phyloP scores from a whole-genome alignment of 2,888 invertebrate species.

The Drosophila paracracens region DNA sequence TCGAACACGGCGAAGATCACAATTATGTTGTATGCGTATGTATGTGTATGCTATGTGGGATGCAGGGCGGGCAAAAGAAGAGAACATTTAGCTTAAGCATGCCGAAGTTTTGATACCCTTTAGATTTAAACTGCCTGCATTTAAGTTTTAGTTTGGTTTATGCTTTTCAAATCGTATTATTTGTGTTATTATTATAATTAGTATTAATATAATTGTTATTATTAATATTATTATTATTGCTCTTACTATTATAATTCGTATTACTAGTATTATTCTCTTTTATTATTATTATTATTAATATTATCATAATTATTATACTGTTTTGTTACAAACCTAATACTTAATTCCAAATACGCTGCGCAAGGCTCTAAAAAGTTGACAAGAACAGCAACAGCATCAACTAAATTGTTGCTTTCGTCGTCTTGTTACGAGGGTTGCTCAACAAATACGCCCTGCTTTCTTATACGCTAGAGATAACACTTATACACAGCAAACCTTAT shows the following conservation, averaged over 20 bases:
- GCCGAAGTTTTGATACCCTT: background rate
- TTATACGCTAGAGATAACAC: background rate
- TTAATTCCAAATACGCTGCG: background rate
- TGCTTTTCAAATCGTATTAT: background rate
- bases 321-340: background rate
- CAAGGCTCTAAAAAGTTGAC: constrained; percentile 22
- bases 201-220: background rate
- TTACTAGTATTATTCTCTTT: background rate
- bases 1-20: constrained; percentile 30
- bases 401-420: constrained; percentile 44
- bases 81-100: background rate
- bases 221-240: background rate
- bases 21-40: constrained; percentile 38
- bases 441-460: background rate
- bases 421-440: constrained; percentile 27
- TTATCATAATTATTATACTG: background rate
- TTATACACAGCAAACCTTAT: background rate
- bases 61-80: constrained; percentile 18
- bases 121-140: background rate
- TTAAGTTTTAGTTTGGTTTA: background rate
- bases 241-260: background rate
- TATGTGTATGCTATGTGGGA: background rate
- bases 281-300: too few species aligned
- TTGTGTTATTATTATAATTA: background rate
- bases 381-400: constrained; percentile 38